Conservation (phyloP, 2,888 invertebrate genomes). For the Mythimna ferrago region DNA sequence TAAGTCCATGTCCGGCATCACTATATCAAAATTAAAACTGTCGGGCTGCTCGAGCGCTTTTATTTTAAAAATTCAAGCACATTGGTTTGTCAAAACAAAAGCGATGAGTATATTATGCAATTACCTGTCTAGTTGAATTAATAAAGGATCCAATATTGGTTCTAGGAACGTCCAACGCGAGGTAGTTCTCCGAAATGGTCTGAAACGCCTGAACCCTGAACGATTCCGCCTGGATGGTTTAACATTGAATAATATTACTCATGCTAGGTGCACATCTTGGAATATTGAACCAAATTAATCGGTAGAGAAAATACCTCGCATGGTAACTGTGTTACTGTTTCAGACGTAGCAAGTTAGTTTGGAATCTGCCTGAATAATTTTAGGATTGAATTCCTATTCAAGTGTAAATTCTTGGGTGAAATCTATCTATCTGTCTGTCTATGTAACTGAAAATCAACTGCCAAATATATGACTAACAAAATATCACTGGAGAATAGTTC, state of each 20-base stretch:
- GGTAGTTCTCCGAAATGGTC: neutral
- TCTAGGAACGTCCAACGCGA: neutral
- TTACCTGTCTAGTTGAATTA: neutral
- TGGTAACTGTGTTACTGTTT: neutral
- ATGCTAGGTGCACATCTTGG: slow-evolving; percentile 6
- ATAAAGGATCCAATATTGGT: neutral
- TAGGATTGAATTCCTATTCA: neutral
- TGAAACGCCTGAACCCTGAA: neutral
- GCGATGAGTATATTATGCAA: neutral
- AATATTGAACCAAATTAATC: slow-evolving; percentile 29
- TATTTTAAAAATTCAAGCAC: no score
- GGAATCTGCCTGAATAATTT: neutral
- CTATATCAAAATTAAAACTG: neutral
- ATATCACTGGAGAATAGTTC: no score
- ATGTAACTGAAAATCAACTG: no score
- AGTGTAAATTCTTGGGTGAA: no score
- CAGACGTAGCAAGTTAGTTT: neutral
- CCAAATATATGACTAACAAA: no score
- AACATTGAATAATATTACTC: slow-evolving; percentile 33
- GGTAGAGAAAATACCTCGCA: neutral
- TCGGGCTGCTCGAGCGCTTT: neutral
- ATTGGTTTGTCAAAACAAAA: no score
- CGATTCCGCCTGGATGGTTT: slow-evolving; percentile 10
- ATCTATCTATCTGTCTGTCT: neutral
- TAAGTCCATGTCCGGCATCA: neutral